phyloP scores from a whole-genome alignment of 2,888 invertebrate species.

The Tridacna gigas region DNA sequence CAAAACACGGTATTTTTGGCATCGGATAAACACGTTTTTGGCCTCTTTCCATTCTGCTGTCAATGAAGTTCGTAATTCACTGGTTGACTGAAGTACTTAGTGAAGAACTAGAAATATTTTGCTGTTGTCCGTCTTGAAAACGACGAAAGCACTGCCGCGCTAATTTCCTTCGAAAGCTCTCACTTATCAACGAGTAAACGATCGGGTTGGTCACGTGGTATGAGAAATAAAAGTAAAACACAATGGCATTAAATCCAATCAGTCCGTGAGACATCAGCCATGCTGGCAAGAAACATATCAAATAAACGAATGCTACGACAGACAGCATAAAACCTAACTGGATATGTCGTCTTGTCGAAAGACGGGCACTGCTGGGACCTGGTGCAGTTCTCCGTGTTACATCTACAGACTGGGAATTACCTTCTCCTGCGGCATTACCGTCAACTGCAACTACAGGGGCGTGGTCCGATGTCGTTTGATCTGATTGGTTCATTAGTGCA shows the following conservation, averaged over 20 bases:
- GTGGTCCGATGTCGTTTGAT: conserved; percentile 37
- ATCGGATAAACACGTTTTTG: too few relatives aligned
- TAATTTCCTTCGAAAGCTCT: conserved; percentile 77
- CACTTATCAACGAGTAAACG: conserved; percentile 85
- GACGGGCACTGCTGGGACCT: conserved; percentile 50
- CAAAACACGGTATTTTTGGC: too few relatives aligned
- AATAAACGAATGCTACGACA: conserved; percentile 83
- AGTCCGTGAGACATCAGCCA: conserved; percentile 81
- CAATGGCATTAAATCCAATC: conserved; percentile 74
- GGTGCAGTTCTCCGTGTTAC: conserved; percentile 10
- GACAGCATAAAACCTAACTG: conserved; percentile 82
- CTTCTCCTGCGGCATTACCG: conserved; percentile 10
- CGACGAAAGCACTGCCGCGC: background rate
- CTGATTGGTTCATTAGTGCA: conserved; percentile 56
- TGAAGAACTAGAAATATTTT: background rate
- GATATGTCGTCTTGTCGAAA: conserved; percentile 60
- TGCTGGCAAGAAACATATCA: conserved; percentile 83
- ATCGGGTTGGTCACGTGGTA: conserved; percentile 85
- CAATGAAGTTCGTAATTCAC: too few relatives aligned
- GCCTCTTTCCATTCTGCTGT: too few relatives aligned
- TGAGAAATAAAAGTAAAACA: conserved; percentile 84
- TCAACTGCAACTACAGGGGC: conserved; percentile 36
- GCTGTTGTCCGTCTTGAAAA: background rate
- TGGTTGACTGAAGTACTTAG: background rate
- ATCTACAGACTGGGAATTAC: background rate